These are phyloP conservation scores for Manacus vitellinus DNA, from an alignment of 2,113 vertebrate species.

Conservation along the genomic window DNA sequence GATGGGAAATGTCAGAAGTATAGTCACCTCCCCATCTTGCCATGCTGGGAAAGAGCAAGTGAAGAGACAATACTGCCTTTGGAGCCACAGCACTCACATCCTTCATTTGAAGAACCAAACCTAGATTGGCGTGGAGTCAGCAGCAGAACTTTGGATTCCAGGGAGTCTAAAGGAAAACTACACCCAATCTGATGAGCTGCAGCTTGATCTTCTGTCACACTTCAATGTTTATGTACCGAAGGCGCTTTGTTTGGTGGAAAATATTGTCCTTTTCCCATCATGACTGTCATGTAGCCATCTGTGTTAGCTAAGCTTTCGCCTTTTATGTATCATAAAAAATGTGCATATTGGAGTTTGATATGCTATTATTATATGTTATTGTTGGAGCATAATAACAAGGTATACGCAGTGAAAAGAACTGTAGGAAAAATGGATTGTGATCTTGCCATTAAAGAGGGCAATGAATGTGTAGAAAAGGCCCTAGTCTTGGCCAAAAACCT, in stretches of 20 bases:
- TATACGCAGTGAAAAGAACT: neutral
- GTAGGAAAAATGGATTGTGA: neutral
- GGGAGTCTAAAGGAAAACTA: neutral
- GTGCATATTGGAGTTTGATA: neutral
- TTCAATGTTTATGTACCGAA: neutral
- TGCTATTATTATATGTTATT: neutral
- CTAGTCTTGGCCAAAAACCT: neutral
- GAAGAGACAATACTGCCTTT: neutral
- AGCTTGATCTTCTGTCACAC: neutral
- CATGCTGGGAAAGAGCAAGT: neutral
- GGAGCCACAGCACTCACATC: neutral
- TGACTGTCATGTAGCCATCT: neutral
- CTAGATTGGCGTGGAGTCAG: fast-evolving
- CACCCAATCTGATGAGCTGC: neutral
- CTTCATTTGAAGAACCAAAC: neutral
- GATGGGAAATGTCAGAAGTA: neutral
- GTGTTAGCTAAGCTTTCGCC: neutral
- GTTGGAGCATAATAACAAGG: neutral
- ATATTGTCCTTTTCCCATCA: neutral
- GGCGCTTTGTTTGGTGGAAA: neutral
- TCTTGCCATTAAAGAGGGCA: neutral
- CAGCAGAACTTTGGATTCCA: neutral
- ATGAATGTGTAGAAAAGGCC: neutral
- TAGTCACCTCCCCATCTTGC: neutral
- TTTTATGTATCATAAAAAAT: neutral